Evolutionary conservation across 2,797 vertebrate species (phyloP).

Genomic region (Danio kyathit): DNA sequence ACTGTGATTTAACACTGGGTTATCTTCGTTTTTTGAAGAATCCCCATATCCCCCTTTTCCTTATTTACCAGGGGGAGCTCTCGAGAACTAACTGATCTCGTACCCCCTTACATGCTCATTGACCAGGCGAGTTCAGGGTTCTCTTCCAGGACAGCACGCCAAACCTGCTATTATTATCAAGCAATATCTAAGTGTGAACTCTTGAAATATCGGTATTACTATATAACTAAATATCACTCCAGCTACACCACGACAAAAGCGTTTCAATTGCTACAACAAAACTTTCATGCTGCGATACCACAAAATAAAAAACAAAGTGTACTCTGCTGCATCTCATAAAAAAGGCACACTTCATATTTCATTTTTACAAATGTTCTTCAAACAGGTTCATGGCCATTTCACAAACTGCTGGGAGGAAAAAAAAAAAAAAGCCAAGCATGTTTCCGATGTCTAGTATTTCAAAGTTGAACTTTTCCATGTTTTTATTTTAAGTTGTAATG

Average conservation of each 20-base stretch:
- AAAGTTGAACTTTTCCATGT: background rate
- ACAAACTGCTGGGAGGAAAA: background rate
- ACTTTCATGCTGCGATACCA: background rate
- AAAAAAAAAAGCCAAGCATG: background rate
- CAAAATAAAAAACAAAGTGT: background rate
- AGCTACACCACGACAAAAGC: background rate
- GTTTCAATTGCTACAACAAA: background rate
- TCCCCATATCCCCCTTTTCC: too few species aligned
- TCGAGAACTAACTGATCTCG: too few species aligned
- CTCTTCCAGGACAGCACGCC: too few species aligned
- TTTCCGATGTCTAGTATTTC: background rate
- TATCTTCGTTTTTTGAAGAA: too few species aligned
- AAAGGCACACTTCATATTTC: too few species aligned
- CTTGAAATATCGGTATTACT: background rate
- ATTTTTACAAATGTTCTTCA: too few species aligned
- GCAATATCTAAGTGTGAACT: too few species aligned
- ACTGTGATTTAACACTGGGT: too few species aligned
- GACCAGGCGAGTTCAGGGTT: too few species aligned
- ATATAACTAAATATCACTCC: background rate
- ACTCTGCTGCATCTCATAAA: background rate
- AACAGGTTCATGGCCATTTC: background rate
- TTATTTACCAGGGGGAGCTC: too few species aligned
- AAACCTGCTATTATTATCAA: too few species aligned
- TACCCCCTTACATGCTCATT: too few species aligned
- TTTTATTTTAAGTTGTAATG: slow-evolving; percentile 30